Base-by-base conservation (phyloP, 2,888 invertebrate genomes). In the Phragmatobia fuliginosa region DNA sequence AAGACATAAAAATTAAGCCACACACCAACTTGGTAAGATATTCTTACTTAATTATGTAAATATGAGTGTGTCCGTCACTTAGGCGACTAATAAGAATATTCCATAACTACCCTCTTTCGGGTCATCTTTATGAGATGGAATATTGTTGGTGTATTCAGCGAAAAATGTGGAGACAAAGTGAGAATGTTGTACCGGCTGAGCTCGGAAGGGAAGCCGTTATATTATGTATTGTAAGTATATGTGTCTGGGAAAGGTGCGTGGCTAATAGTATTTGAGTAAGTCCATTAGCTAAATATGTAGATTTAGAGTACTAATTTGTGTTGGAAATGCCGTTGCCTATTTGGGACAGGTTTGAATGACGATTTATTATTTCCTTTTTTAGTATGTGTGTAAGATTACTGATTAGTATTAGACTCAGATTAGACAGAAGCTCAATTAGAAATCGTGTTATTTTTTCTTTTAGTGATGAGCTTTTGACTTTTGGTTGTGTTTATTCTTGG, bases 1-100 rank as follows among this genome's bases (percentile, higher is more conserved):
- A 65, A 82, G 78, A 78, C 77, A 71, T 82, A 73, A 81, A 82
- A 82, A 75, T 80, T 71, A 75, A 80, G 62, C 62, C 31, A 68
- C 62, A 67, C 65, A 72, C 66, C 61, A 69, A 75, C 61, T 52
- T 41, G 18, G 41, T 71, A 81, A 78, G 71, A 83, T 83, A 75
- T 74, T 72, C 33, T 63, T 59, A 62, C 74, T 72, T 83, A 81
- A 83, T 82, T 79, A 82, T 81, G 79, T 72, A 83, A 82, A 78
- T 78, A 74, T 76, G 71, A 75, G 77, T 77, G 68, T 58, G 66
- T 76, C 74, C 76, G 74, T 78, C 78, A 81, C 76, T 74, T 72
- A 67, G 68, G 36, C 56, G 38, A 70, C 64, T 65, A 70, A 83
- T 70, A 79, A 81, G 83, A 82, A 83, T 82, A 78, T 81, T 82